These are phyloP conservation scores for Ophioninae sp. DNA, from an alignment of 2,888 invertebrate genomes.

Conservation along the genomic window DNA sequence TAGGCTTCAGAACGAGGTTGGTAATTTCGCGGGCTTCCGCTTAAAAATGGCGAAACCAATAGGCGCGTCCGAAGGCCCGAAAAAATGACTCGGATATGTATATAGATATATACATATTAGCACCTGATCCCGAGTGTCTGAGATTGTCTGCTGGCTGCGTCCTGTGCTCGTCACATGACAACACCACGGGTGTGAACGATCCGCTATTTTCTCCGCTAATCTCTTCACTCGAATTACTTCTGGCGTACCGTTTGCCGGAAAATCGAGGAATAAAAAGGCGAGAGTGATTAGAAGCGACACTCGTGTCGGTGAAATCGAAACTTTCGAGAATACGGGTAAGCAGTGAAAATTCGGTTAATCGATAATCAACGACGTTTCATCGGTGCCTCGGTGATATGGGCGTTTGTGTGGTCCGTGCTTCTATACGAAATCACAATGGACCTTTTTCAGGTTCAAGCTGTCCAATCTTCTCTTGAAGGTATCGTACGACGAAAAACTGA, in stretches of 20 bases:
- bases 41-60: conserved; percentile 23
- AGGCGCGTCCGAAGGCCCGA: conserved; percentile 2
- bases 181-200: conserved; percentile 72
- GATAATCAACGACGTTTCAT: conserved; percentile 45
- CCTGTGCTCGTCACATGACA: conserved; percentile 76
- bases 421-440: conserved; percentile 19
- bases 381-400: conserved; percentile 34
- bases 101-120: neutral
- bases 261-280: neutral
- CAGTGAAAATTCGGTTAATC: conserved; percentile 51
- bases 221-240: conserved; percentile 9
- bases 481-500: conserved; percentile 25
- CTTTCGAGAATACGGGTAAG: conserved; percentile 44
- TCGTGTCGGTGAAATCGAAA: conserved; percentile 2
- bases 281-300: neutral
- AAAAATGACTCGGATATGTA: neutral
- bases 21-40: conserved; percentile 10
- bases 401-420: conserved; percentile 38
- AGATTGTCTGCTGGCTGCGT: conserved; percentile 56
- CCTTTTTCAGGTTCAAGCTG: conserved; percentile 37
- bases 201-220: conserved; percentile 44
- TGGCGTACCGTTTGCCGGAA: neutral
- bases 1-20: neutral
- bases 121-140: conserved; percentile 45
- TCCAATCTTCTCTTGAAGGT: conserved; percentile 5